phyloP scores from a whole-genome alignment of 2,888 invertebrate genomes.

The Pandemis cinnamomeana region DNA sequence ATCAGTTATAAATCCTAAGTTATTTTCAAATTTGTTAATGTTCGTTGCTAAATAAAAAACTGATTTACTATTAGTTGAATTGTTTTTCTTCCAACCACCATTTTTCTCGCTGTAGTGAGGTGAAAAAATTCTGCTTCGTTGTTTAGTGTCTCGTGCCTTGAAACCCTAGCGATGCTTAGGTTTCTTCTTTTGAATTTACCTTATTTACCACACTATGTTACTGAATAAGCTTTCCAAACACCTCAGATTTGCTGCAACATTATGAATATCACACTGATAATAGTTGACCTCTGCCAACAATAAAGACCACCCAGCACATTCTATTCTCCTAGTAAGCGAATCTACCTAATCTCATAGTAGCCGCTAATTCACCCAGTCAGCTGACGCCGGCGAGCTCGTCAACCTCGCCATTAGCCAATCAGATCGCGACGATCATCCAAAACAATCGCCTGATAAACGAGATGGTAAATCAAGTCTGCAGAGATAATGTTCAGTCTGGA shows the following conservation, averaged over 20 bases:
- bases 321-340: background rate
- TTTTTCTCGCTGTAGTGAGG: too few relatives aligned
- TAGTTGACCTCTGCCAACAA: background rate
- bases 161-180: too few relatives aligned
- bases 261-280: background rate
- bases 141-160: too few relatives aligned
- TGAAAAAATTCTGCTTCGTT: too few relatives aligned
- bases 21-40: too few relatives aligned
- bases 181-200: too few relatives aligned
- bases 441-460: constrained; percentile 30
- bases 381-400: constrained; percentile 8
- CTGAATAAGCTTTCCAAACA: too few relatives aligned
- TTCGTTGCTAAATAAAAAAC: too few relatives aligned
- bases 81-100: too few relatives aligned
- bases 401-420: constrained; percentile 11
- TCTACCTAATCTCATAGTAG: background rate
- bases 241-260: background rate
- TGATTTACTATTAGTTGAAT: too few relatives aligned
- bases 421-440: constrained; percentile 12
- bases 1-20: too few relatives aligned
- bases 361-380: background rate
- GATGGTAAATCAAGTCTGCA: constrained; percentile 31
- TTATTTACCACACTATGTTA: too few relatives aligned
- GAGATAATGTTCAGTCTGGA: constrained; percentile 20
- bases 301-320: background rate